phyloP scores from a whole-genome alignment of 2,888 invertebrate species.

The Danaus chrysippus region DNA sequence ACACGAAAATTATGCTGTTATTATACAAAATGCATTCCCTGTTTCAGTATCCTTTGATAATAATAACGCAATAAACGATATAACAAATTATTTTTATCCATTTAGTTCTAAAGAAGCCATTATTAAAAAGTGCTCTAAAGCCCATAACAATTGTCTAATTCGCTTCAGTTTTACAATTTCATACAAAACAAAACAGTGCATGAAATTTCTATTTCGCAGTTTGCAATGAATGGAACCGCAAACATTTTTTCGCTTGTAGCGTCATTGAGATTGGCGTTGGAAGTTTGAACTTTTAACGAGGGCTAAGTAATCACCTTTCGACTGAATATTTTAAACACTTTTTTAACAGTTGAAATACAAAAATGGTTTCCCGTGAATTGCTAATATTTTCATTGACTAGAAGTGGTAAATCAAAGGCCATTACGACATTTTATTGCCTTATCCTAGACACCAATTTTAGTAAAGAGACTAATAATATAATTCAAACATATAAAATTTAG shows the following conservation, averaged over 20 bases:
- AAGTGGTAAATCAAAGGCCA: too few relatives aligned
- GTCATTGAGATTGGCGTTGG: slow-evolving; percentile 24
- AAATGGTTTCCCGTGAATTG: background rate
- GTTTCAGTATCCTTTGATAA: too few relatives aligned
- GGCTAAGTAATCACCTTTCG: slow-evolving; percentile 21
- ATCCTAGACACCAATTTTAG: background rate
- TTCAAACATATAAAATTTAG: background rate
- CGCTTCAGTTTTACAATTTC: slow-evolving; percentile 7
- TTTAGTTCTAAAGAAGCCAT: too few relatives aligned
- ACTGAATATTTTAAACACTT: slow-evolving; percentile 19
- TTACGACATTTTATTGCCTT: too few relatives aligned
- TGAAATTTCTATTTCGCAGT: slow-evolving; percentile 12
- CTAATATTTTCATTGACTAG: background rate
- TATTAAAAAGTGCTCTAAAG: background rate
- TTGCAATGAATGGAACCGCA: slow-evolving; percentile 24
- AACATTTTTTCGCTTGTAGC: slow-evolving; percentile 26
- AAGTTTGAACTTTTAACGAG: slow-evolving; percentile 29
- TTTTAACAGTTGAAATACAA: slow-evolving; percentile 13
- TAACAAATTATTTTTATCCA: too few relatives aligned
- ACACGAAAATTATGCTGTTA: too few relatives aligned
- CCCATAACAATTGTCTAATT: too few relatives aligned
- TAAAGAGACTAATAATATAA: background rate
- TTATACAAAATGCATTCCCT: too few relatives aligned
- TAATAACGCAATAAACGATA: too few relatives aligned
- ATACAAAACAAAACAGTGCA: slow-evolving; percentile 13